Base-by-base conservation (phyloP, 2,888 invertebrate genomes). In the Apamea anceps region DNA sequence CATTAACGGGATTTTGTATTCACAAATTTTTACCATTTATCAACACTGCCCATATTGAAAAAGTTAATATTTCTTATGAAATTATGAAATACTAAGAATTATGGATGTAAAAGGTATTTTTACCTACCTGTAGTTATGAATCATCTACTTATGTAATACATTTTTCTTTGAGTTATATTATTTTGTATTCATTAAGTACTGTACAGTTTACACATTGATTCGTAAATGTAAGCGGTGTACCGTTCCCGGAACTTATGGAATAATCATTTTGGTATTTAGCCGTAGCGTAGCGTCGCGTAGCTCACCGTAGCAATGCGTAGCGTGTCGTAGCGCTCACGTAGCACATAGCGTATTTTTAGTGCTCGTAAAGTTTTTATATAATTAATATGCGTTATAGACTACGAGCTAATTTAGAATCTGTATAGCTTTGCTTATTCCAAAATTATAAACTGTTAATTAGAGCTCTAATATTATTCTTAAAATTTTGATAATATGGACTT, bases 1-100 rank as follows among this genome's bases (percentile, higher is more conserved):
- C 88, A 82, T 89, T 87, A 87, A 75, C 81, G 79, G 68, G 28
- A 75, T 71, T 77, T 82, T 80, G 81, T 80, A 82, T 80, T 85
- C 85, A 87, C 71, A 68, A 72, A 60, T 82, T 82, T 79, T 78
- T 51, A 74, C 37, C 70, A 83, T 85, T 85, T 87, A 81, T 81
- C 83, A 81, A 77, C 51, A 73, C 70, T 60, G 66, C 12, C 51
- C 54, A 25, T 75, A 71, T 62, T 84, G 8, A 65, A 62, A 67
- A 74, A 76, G 77, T 37, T 51, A 74, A 76, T 73, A 85, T 66
- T 82, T 82, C 42, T 75, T 54, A 51, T 25, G 75, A 86, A 48
- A 71, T 75, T 54, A 51, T 25, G 72, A 86, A 48, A 71, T 74
- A 60, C 51, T 82, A 45, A n/a, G 45, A 78, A 75, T 57, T 42